Evolutionary conservation across 2,113 vertebrate species (phyloP).

Genomic region (Xiphophorus couchianus): DNA sequence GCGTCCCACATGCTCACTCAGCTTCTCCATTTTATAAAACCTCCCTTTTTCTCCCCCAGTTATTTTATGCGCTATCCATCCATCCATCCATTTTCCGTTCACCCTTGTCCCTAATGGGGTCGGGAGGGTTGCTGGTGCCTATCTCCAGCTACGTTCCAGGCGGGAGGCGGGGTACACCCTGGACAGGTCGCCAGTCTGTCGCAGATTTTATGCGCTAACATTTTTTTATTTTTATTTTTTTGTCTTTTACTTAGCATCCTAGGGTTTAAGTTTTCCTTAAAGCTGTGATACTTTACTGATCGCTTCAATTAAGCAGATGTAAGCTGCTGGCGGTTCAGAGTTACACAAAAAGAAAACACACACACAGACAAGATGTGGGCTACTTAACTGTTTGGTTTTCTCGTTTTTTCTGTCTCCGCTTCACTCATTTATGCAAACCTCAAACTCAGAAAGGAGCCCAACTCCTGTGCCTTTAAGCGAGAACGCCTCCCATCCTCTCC

Average conservation of each 20-base stretch:
- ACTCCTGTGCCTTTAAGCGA: slow-evolving; percentile 91
- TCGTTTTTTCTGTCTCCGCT: slow-evolving; percentile 43
- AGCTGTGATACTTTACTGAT: neutral
- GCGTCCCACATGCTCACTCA: slow-evolving; percentile 18
- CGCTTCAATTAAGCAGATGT: neutral
- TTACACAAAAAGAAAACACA: neutral
- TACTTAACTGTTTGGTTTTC: neutral
- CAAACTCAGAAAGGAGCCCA: slow-evolving; percentile 81
- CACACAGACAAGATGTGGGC: neutral
- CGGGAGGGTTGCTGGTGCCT: too few species aligned
- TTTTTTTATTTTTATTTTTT: neutral
- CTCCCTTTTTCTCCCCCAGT: neutral
- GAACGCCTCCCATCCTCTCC: slow-evolving; percentile 58
- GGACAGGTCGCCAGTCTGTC: too few species aligned
- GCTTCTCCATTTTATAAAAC: neutral
- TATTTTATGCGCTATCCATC: neutral
- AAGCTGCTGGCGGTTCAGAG: neutral
- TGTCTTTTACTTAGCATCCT: neutral
- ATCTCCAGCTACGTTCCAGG: too few species aligned
- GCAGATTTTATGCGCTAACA: neutral
- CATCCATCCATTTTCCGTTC: too few species aligned
- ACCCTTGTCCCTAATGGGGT: too few species aligned
- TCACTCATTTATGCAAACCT: slow-evolving; percentile 74
- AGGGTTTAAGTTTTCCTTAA: neutral
- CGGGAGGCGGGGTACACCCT: too few species aligned